Conservation (phyloP, 1,140 invertebrate genomes). For the Oncopeltus fasciatus region DNA sequence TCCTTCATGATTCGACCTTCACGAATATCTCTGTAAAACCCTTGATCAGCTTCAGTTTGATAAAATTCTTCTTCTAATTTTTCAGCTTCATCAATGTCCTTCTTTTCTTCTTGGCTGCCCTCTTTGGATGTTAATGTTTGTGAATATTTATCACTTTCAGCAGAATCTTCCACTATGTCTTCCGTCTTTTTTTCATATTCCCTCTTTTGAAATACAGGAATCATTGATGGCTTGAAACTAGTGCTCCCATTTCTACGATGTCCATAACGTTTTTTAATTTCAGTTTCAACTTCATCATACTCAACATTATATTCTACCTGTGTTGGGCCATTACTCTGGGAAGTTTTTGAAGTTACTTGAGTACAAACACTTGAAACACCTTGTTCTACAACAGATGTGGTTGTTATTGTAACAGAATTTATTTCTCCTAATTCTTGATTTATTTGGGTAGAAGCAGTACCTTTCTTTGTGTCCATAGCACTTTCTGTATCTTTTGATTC, state of each 20-base stretch:
- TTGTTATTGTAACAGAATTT: conserved; percentile 38
- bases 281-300: conserved; percentile 32
- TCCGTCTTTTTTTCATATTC: conserved; percentile 15
- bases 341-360: conserved; percentile 24
- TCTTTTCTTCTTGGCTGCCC: conserved; percentile 30
- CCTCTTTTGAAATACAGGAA: conserved; percentile 21
- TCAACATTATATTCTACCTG: conserved; percentile 39
- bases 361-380: conserved; percentile 35
- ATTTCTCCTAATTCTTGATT: conserved; percentile 26
- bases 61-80: conserved; percentile 28
- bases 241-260: conserved; percentile 41
- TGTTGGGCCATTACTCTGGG: conserved; percentile 37
- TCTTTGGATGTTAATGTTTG: conserved; percentile 32
- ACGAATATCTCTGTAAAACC: conserved; percentile 28
- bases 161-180: conserved; percentile 24
- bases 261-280: conserved; percentile 31
- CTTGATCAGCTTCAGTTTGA: conserved; percentile 32
- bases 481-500: conserved; percentile 26
- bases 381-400: conserved; percentile 34
- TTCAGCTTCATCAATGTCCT: conserved; percentile 32
- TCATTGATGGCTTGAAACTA: conserved; percentile 28
- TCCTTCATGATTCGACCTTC: conserved; percentile 26
- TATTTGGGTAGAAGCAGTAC: conserved; percentile 28
- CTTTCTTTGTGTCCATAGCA: conserved; percentile 21
- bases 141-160: conserved; percentile 30